A percentile compares a stretch with the other conserved stretches of the same genome.
These are phyloP conservation scores for Calameuta idolon DNA, from an alignment of 2,888 invertebrate species.

Conservation along the genomic window DNA sequence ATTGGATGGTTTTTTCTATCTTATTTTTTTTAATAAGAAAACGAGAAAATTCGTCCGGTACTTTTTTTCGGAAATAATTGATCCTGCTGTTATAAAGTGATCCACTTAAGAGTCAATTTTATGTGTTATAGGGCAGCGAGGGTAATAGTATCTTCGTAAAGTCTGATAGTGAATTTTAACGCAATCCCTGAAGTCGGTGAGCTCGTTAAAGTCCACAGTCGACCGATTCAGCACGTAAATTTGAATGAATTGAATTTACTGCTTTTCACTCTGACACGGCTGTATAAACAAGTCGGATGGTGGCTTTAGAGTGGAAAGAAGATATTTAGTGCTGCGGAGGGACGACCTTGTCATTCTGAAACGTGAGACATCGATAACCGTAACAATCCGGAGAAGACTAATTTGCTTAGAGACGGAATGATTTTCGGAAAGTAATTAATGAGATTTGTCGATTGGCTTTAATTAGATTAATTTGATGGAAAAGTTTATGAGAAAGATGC, in stretches of 20 bases:
- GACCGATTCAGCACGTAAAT: background rate
- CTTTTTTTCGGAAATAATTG: background rate
- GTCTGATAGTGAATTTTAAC: background rate
- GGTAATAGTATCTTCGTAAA: background rate
- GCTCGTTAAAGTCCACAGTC: background rate
- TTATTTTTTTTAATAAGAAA: no score
- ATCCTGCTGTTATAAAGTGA: background rate
- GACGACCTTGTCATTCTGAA: background rate
- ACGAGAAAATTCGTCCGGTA: background rate
- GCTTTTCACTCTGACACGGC: background rate
- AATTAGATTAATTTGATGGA: background rate
- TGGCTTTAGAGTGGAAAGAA: background rate
- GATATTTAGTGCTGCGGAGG: background rate
- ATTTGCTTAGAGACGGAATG: background rate
- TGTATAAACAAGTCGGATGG: background rate
- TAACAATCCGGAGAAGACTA: background rate
- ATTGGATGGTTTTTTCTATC: no score
- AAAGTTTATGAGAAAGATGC: background rate
- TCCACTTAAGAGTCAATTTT: background rate
- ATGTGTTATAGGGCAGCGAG: background rate
- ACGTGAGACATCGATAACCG: background rate
- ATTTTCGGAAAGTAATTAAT: background rate
- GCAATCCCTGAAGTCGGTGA: background rate
- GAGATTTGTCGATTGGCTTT: background rate
- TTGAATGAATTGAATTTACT: background rate